Percentiles rank a stretch among this genome's conserved stretches.
Conservation (phyloP, 2,888 invertebrate species). For the Mesorhabditis belari region DNA sequence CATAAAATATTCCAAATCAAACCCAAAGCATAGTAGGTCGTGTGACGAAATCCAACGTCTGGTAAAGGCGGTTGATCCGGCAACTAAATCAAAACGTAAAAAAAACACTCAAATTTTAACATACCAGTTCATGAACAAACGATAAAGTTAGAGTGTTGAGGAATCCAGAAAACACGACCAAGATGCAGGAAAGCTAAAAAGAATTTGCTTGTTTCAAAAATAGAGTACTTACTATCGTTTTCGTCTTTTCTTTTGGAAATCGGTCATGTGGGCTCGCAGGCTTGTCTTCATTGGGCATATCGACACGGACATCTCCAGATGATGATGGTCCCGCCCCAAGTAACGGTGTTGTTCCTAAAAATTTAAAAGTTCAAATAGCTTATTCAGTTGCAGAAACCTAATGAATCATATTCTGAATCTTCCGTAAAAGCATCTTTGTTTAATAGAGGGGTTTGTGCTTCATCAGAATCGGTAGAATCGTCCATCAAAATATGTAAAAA, state of each 20-base stretch:
- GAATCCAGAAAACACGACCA: slow-evolving; percentile 42
- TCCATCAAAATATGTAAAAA: too few species aligned
- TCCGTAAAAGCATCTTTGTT: not conserved
- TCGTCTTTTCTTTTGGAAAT: slow-evolving; percentile 35
- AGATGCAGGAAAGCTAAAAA: slow-evolving; percentile 33
- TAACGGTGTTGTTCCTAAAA: not conserved
- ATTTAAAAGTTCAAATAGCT: not conserved
- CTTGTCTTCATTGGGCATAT: slow-evolving; percentile 27
- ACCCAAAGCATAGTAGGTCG: slow-evolving; percentile 65
- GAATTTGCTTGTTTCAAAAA: slow-evolving; percentile 2
- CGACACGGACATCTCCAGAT: slow-evolving; percentile 22
- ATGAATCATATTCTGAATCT: too few species aligned
- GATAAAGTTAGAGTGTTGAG: slow-evolving; percentile 61
- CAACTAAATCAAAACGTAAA: slow-evolving; percentile 51
- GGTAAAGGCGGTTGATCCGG: slow-evolving; percentile 75
- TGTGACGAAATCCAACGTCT: slow-evolving; percentile 74
- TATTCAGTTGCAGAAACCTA: too few species aligned
- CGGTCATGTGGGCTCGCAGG: slow-evolving; percentile 27
- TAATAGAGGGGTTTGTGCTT: not conserved
- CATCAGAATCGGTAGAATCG: not conserved
- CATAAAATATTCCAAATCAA: too few species aligned
- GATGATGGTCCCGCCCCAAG: slow-evolving; percentile 1
- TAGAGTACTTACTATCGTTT: slow-evolving; percentile 24
- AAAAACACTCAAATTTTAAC: not conserved
- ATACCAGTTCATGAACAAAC: slow-evolving; percentile 76